These are phyloP conservation scores for Planiliza haematocheilus DNA, from an alignment of 2,113 vertebrate genomes.

Conservation along the genomic window DNA sequence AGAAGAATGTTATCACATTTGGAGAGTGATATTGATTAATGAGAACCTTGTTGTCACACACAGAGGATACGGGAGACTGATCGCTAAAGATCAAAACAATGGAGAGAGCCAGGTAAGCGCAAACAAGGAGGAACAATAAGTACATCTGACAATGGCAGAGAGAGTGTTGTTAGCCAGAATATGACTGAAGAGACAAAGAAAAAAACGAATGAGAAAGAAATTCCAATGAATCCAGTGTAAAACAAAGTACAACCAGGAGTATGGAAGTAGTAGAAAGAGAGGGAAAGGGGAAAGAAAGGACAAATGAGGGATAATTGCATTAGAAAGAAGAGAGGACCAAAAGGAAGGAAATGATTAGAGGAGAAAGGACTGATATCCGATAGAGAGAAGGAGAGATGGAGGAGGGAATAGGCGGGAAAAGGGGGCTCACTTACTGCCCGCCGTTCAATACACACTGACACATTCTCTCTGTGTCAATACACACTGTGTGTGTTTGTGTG, in stretches of 20 bases:
- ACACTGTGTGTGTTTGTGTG: conserved; percentile 48
- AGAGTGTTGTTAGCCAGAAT: conserved; percentile 53
- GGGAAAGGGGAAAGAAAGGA: conserved; percentile 66
- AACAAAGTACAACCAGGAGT: conserved; percentile 20
- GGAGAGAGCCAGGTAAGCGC: conserved; percentile 65
- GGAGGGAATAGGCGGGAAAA: conserved; percentile 64
- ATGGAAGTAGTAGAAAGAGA: conserved; percentile 45
- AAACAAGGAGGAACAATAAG: conserved; percentile 68
- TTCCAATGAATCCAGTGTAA: conserved; percentile 30
- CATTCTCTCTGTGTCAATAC: conserved; percentile 78
- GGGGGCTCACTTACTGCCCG: conserved; percentile 75
- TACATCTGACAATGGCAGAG: conserved; percentile 64
- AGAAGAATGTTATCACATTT: conserved; percentile 76
- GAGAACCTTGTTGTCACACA: conserved; percentile 73
- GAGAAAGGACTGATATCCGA: conserved; percentile 83
- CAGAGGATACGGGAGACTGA: conserved; percentile 65
- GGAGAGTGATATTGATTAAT: conserved; percentile 78
- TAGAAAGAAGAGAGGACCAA: conserved; percentile 83
- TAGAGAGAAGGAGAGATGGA: conserved; percentile 75
- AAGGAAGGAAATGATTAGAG: conserved; percentile 86
- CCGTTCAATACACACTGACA: conserved; percentile 82
- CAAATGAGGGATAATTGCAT: conserved; percentile 82
- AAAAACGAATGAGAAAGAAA: not conserved
- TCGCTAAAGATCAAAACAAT: conserved; percentile 76
- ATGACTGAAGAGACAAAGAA: conserved; percentile 46